phyloP scores from a whole-genome alignment of 2,113 vertebrate species.

The Carlito syrichta region DNA sequence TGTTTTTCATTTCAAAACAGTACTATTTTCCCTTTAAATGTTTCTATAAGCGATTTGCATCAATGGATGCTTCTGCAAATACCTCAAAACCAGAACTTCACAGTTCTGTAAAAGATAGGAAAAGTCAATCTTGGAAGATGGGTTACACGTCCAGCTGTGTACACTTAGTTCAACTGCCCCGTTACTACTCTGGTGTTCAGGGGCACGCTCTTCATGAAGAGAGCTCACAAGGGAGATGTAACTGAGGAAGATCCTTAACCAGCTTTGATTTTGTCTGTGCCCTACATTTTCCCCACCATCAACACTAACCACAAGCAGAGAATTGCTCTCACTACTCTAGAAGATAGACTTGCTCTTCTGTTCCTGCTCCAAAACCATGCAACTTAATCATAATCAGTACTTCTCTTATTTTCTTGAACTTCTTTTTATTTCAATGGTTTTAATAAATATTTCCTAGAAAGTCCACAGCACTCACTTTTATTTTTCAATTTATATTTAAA shows the following conservation, averaged over 20 bases:
- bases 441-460: constrained; percentile 24
- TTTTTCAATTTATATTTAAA: constrained; percentile 52
- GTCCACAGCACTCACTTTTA: background rate
- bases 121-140: background rate
- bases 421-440: constrained; percentile 38
- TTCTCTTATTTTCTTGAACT: background rate
- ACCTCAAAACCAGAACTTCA: background rate
- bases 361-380: background rate
- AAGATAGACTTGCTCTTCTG: background rate
- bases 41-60: background rate
- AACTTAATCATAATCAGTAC: background rate
- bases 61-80: background rate
- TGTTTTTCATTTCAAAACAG: background rate
- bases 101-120: background rate
- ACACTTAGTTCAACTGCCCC: too few relatives aligned
- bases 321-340: background rate
- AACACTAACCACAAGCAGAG: background rate
- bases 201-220: background rate
- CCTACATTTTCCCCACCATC: fast-evolving
- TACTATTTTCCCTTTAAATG: background rate
- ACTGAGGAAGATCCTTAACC: background rate
- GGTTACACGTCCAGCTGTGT: background rate
- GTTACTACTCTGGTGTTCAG: background rate
- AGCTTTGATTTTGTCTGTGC: background rate
- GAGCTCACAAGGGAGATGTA: background rate